phyloP scores from a whole-genome alignment of 2,113 vertebrate species.

The Tyrannus savana region DNA sequence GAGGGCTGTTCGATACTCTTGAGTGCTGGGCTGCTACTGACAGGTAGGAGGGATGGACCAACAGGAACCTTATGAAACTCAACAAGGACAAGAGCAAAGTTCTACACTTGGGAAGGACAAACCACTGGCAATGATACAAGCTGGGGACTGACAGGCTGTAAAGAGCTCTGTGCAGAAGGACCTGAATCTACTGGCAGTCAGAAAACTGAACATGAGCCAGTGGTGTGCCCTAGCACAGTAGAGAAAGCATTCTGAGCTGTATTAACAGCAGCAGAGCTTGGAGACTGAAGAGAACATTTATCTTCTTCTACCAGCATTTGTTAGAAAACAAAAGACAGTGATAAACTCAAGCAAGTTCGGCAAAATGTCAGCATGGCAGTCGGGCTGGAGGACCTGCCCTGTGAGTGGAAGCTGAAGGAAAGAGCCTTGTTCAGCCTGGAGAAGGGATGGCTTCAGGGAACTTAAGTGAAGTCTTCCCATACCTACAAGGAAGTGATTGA shows the following conservation, averaged over 20 bases:
- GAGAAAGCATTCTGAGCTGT: not conserved
- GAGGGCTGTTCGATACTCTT: not conserved
- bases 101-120: not conserved
- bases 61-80: not conserved
- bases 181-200: not conserved
- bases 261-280: not conserved
- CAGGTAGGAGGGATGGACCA: not conserved
- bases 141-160: not conserved
- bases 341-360: not conserved
- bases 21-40: not conserved
- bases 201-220: not conserved
- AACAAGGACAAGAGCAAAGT: not conserved
- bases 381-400: not conserved
- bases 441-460: not conserved
- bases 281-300: not conserved
- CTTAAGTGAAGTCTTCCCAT: not conserved
- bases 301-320: not conserved
- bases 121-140: not conserved
- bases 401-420: not conserved
- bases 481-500: not conserved
- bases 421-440: not conserved
- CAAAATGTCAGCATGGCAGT: not conserved
- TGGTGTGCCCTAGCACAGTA: not conserved
- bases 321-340: not conserved
- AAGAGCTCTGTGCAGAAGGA: not conserved